A percentile compares a stretch with the other conserved stretches of the same genome.
phyloP scores from a whole-genome alignment of 2,888 invertebrate genomes.

The Leptinotarsa juncta region DNA sequence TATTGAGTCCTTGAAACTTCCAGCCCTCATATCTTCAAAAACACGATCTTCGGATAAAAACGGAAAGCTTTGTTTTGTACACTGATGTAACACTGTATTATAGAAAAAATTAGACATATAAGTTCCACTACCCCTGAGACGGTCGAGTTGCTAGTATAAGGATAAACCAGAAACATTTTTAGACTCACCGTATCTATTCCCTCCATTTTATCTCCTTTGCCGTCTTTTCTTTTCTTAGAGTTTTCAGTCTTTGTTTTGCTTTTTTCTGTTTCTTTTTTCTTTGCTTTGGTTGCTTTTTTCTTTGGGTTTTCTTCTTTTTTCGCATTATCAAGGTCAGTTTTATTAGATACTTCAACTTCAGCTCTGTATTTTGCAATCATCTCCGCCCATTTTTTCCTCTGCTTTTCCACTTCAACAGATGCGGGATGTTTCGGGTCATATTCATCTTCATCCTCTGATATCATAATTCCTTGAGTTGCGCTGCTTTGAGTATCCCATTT shows the following conservation, averaged over 20 bases:
- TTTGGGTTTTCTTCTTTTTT: background rate
- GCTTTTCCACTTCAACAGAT: slow-evolving; percentile 48
- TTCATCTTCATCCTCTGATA: slow-evolving; percentile 32
- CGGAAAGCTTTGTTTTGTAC: no score
- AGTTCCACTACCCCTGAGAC: no score
- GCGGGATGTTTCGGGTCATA: slow-evolving; percentile 45
- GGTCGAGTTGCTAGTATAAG: no score
- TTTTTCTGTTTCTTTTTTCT: background rate
- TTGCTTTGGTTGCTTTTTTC: slow-evolving; percentile 2
- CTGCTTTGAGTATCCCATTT: background rate
- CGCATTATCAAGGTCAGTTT: background rate
- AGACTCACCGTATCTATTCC: background rate
- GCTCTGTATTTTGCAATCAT: slow-evolving; percentile 41
- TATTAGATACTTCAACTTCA: slow-evolving; percentile 28
- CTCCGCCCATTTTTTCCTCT: slow-evolving; percentile 47
- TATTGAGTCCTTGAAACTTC: no score
- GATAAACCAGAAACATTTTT: background rate
- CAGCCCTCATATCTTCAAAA: no score
- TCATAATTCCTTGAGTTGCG: background rate
- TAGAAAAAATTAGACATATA: no score
- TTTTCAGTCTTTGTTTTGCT: slow-evolving; percentile 14
- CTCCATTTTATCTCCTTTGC: slow-evolving; percentile 11
- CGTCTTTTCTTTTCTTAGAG: slow-evolving; percentile 25
- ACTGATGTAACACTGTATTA: no score
- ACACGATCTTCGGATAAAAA: no score